These are phyloP conservation scores for Gorsachius goisagi DNA, from an alignment of 2,113 vertebrate genomes.

Conservation along the genomic window DNA sequence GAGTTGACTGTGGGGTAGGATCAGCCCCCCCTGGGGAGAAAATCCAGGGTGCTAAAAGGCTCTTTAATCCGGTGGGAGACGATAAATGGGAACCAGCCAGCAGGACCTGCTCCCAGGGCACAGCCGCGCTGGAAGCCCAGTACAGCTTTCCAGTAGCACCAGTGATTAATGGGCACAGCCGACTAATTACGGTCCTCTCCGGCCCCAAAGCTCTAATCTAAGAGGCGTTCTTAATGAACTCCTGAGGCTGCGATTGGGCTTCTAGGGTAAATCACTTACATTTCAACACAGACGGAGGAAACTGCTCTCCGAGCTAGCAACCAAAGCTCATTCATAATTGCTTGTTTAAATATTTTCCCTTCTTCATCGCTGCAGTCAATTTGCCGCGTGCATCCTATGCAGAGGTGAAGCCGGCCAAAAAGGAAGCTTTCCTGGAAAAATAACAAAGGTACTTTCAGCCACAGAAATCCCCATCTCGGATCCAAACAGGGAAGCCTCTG, in stretches of 20 bases:
- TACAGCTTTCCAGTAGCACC: neutral
- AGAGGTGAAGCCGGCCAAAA: neutral
- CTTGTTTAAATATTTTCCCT: constrained; percentile 53
- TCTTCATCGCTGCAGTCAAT: neutral
- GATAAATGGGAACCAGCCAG: neutral
- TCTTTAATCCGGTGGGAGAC: neutral
- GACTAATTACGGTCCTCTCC: neutral
- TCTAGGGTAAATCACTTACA: neutral
- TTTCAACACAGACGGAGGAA: neutral
- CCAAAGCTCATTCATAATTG: constrained; percentile 12
- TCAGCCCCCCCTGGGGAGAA: neutral
- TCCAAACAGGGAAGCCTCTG: constrained; percentile 67
- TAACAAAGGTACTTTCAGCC: constrained; percentile 62
- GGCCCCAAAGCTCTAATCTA: neutral
- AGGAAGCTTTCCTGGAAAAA: constrained; percentile 65
- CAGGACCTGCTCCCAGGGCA: neutral
- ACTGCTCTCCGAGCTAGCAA: neutral
- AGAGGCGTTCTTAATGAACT: neutral
- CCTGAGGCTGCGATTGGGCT: neutral
- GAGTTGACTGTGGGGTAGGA: neutral
- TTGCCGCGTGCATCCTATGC: constrained; percentile 6
- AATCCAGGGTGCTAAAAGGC: constrained; percentile 3
- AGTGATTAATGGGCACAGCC: neutral
- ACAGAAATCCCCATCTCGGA: constrained; percentile 49
- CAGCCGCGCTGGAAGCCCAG: neutral